Evolutionary conservation across 2,113 vertebrate genomes (phyloP).

Genomic region (Anoura caudifer): DNA sequence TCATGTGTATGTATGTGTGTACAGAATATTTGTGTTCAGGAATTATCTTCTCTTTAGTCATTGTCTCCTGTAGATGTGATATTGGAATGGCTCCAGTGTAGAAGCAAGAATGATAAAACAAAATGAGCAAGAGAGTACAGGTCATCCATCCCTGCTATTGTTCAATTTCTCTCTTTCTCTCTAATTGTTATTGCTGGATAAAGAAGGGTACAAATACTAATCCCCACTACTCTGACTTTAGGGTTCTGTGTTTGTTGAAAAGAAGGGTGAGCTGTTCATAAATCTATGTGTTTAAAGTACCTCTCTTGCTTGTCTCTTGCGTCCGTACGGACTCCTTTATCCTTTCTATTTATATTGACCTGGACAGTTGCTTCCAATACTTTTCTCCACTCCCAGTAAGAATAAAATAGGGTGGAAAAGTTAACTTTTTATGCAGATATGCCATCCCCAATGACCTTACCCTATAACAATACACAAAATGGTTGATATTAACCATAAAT

Average conservation of each 20-base stretch:
- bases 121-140: neutral
- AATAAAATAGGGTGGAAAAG: neutral
- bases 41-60: neutral
- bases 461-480: neutral
- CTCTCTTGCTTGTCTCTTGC: neutral
- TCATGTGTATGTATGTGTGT: neutral
- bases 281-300: neutral
- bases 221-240: neutral
- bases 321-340: neutral
- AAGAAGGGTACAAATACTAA: neutral
- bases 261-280: neutral
- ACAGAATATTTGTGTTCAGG: neutral
- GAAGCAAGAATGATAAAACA: neutral
- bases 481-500: neutral
- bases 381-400: neutral
- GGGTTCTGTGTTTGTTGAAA: neutral
- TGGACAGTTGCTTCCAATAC: fast-evolving
- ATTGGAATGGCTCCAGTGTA: neutral
- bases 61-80: neutral
- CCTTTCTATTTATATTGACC: neutral
- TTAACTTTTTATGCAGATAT: neutral
- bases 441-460: neutral
- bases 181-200: neutral
- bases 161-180: neutral
- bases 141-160: neutral